Evolutionary conservation across 1,140 invertebrate genomes (phyloP).

Genomic region (Paramacrobiotus metropolitanus): DNA sequence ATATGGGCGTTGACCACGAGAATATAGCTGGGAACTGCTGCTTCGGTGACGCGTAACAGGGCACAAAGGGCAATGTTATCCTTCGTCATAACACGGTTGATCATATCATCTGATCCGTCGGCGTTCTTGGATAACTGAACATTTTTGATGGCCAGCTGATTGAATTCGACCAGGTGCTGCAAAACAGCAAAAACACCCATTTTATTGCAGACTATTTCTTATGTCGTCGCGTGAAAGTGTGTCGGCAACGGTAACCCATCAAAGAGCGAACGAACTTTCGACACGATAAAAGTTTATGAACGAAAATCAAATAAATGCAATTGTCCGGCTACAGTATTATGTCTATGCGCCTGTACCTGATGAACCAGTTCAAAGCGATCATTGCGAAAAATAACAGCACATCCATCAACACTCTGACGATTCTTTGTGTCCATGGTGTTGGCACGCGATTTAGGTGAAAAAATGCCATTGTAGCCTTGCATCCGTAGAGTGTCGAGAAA

Average conservation of each 20-base stretch:
- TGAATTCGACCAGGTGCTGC: slow-evolving; percentile 82
- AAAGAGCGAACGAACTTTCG: no score
- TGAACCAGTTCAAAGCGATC: not conserved
- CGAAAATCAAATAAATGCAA: no score
- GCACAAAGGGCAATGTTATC: slow-evolving; percentile 95
- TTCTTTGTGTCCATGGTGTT: slow-evolving; percentile 95
- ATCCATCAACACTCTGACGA: slow-evolving; percentile 91
- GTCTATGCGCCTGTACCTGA: not conserved
- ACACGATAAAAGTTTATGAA: no score
- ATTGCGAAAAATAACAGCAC: slow-evolving; percentile 79
- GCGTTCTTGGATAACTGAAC: no score
- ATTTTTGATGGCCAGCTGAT: slow-evolving; percentile 90
- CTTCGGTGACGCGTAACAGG: slow-evolving; percentile 11
- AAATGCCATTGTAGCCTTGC: slow-evolving; percentile 77
- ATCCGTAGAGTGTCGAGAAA: slow-evolving; percentile 22
- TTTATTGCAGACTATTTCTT: no score
- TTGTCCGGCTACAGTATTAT: not conserved
- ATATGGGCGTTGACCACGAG: slow-evolving; percentile 94
- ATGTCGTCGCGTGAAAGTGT: no score
- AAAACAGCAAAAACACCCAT: not conserved
- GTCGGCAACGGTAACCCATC: no score
- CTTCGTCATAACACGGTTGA: slow-evolving; percentile 97
- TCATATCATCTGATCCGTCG: slow-evolving; percentile 90
- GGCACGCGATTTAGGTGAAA: slow-evolving; percentile 89
- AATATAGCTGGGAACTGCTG: not conserved